These are phyloP conservation scores for Geodia barretti DNA, from an alignment of 37 sponge, comb jelly and placozoan species.

Conservation along the genomic window DNA sequence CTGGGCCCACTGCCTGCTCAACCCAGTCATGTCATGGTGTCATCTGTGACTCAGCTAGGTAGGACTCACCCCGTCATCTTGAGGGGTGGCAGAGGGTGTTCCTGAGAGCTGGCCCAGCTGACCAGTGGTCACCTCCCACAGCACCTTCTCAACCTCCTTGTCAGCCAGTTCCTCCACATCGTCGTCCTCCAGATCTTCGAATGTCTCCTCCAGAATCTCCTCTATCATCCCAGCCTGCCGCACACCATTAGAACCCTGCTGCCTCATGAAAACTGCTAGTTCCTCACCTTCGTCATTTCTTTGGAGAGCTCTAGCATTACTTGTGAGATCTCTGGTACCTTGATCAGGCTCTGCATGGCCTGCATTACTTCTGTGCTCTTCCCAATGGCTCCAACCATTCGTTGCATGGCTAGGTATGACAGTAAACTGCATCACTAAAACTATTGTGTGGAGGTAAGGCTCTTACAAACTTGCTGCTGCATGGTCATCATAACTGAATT, in stretches of 20 bases:
- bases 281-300: slow-evolving; percentile 92
- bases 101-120: slow-evolving; percentile 37
- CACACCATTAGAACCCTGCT: neutral
- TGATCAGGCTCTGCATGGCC: slow-evolving; percentile 86
- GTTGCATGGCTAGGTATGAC: neutral
- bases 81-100: neutral
- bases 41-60: neutral
- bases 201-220: slow-evolving; percentile 97
- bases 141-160: slow-evolving; percentile 91
- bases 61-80: slow-evolving; percentile 20
- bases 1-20: slow-evolving; percentile 18
- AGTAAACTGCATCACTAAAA: neutral
- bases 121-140: slow-evolving; percentile 92
- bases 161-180: slow-evolving; percentile 94
- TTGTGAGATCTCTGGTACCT: slow-evolving; percentile 85
- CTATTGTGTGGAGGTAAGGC: neutral
- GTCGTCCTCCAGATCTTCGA: slow-evolving; percentile 94
- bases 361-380: slow-evolving; percentile 99
- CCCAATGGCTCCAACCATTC: slow-evolving; percentile 89
- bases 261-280: neutral
- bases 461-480: slow-evolving; percentile 89
- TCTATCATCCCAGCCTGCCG: slow-evolving; percentile 95
- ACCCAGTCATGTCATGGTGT: neutral
- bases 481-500: slow-evolving; percentile 98
- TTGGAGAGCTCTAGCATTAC: slow-evolving; percentile 92